phyloP scores from a whole-genome alignment of 2,888 invertebrate species.

The Ornithoptera alexandrae region DNA sequence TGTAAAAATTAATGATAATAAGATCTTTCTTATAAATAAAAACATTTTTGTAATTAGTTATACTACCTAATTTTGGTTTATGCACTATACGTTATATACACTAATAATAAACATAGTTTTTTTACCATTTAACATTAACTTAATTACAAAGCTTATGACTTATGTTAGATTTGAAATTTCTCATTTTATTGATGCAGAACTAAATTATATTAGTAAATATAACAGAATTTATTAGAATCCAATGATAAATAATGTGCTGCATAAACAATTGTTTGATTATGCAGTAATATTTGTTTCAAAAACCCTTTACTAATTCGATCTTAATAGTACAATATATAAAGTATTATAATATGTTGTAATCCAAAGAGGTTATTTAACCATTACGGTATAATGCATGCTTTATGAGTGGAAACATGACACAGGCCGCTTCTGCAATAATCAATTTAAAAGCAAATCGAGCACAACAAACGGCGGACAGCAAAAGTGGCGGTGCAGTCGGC shows the following conservation, averaged over 20 bases:
- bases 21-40: no score
- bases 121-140: no score
- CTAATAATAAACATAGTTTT: no score
- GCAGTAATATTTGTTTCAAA: neutral
- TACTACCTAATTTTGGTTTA: no score
- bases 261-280: neutral
- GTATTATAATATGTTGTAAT: conserved; percentile 3
- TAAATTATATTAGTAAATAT: no score
- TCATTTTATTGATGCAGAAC: no score
- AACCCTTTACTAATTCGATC: neutral
- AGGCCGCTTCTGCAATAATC: conserved; percentile 33
- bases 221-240: no score
- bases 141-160: no score
- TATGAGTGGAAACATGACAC: conserved; percentile 37
- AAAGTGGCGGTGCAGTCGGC: conserved; percentile 35
- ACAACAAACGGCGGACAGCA: conserved; percentile 37
- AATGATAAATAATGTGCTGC: neutral
- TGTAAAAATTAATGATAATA: no score
- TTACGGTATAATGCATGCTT: conserved; percentile 29
- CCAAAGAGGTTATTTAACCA: conserved; percentile 17
- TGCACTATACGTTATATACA: no score
- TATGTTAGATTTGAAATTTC: no score
- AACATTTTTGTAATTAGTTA: no score
- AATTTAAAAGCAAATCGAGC: conserved; percentile 47
- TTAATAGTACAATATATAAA: neutral